Conservation (phyloP, 2,888 invertebrate genomes). For the Volucella inanis region DNA sequence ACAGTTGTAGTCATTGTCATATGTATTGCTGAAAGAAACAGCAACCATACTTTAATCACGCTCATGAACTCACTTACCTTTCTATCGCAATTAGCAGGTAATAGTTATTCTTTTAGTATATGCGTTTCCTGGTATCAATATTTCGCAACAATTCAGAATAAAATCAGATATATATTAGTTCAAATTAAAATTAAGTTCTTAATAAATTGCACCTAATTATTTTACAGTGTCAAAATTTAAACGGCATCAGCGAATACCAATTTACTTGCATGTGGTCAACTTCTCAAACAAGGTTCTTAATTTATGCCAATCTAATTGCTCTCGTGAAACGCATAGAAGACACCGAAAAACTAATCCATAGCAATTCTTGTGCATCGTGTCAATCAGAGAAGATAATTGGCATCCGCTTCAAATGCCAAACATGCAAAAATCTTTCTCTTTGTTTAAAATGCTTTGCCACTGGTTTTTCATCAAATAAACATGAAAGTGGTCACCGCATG, state of each 20-base stretch:
- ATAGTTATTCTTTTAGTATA: too few species aligned
- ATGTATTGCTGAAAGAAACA: too few species aligned
- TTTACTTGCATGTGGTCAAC: constrained; percentile 81
- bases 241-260: constrained; percentile 80
- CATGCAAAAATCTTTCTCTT: constrained; percentile 80
- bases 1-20: too few species aligned
- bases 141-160: too few species aligned
- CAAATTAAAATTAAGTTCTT: too few species aligned
- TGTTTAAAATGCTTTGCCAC: constrained; percentile 82
- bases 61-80: too few species aligned
- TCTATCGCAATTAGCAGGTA: too few species aligned
- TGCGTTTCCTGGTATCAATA: too few species aligned
- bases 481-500: constrained; percentile 81
- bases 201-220: not conserved
- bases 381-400: constrained; percentile 80
- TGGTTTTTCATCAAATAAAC: constrained; percentile 79
- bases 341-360: constrained; percentile 81
- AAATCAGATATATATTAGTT: too few species aligned
- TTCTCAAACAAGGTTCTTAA: constrained; percentile 80
- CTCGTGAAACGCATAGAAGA: constrained; percentile 82
- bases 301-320: constrained; percentile 81
- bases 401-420: constrained; percentile 82
- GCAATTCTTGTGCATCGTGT: constrained; percentile 80
- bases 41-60: too few species aligned
- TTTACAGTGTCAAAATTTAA: constrained; percentile 78